Evolutionary conservation across 2,888 invertebrate species (phyloP), one percentile per base, ranked within the genome.

Genomic region (Stegana nigrithorax): DNA sequence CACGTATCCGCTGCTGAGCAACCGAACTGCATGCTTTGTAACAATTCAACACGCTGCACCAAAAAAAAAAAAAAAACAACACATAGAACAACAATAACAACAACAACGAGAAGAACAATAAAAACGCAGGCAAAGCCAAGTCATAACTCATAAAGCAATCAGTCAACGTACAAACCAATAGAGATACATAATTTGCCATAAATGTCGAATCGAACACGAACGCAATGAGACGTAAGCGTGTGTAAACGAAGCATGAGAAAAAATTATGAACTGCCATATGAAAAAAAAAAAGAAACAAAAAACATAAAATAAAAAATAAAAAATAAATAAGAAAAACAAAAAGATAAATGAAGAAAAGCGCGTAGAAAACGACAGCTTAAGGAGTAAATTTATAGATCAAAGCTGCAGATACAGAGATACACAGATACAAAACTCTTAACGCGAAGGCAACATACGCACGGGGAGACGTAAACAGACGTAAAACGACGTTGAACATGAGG

Each of bases 121-220:
- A 5, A 29, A 29, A 47, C 25, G 19, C n/a, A 44, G n/a, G n/a
- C 17, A 45, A 45, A 45, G 17, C 17, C 29, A 29, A 53, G 12
- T 44, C 44, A 57, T 44, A 57, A 57, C 36, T 55, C 53, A 55
- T 55, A 55, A 55, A 55, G 36, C 53, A 55, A 55, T 55, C 53
- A 55, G 53, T 55, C 53, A 36, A 27, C n/a, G 53, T 36, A 55
- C 36, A 32, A 55, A 55, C 36, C 53, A 55, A 55, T 55, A 51
- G 53, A 55, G 53, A 55, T 55, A 55, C 53, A 72, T 72, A 76
- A 74, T 78, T 76, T 78, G 69, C 69, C 69, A 69, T 71, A 76
- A 76, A 74, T 71, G 77, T 69, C 65, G 58, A 8, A 25, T 32
- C 26, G 50, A 61, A 64, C 67, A 67, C 64, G 66, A 55, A 67